Base-by-base conservation (phyloP, 1,140 invertebrate species). In the Drosophila nasuta region DNA sequence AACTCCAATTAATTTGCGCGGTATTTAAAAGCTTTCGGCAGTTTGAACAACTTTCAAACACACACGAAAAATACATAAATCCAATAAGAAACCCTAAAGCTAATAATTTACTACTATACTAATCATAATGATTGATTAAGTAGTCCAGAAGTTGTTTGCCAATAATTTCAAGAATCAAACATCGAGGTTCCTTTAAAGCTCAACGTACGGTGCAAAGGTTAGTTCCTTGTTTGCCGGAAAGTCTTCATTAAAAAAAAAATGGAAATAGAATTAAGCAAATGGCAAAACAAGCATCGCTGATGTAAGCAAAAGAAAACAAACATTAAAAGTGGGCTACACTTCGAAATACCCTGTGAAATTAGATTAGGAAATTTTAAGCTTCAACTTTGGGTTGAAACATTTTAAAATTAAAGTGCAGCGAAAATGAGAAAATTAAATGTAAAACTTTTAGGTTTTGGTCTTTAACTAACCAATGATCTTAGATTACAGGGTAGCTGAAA, bases 41-140 rank as follows among this genome's bases (percentile, higher is more conserved):
- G 45, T 48, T 38, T 20, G 25, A 68, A 56, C 57, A 63, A 62
- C 71, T 57, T 69, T 75, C 66, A 62, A 56, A 51, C 20, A 51
- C 17, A 43, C 41, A 67, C 6, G 13, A 5, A 38, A 28, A 51
- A 51, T 15, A 30, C 6, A 35, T 33, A 33, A 11, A 45, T 11
- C 35, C 5, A 5, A 33, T 33, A 33, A 28, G 30, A 25, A 43
- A 28, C 28, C 38, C 48, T 52, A n/a, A 52, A 65, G 63, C 46
- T 17, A 45, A 58, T 51, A 48, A 65, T 64, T 56, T 54, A 41
- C 43, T 13, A 17, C 20, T 25, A 25, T 25, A 8, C 5, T 28
- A 2, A 52, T 52, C 20, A 54, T 68, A 54, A 68, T 68, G 7
- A 58, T 46, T 28, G 54, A 73, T 68, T 68, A 54, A 46, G 8